Base-by-base conservation (phyloP, 2,888 invertebrate genomes). In the Nemapogon koenigi region DNA sequence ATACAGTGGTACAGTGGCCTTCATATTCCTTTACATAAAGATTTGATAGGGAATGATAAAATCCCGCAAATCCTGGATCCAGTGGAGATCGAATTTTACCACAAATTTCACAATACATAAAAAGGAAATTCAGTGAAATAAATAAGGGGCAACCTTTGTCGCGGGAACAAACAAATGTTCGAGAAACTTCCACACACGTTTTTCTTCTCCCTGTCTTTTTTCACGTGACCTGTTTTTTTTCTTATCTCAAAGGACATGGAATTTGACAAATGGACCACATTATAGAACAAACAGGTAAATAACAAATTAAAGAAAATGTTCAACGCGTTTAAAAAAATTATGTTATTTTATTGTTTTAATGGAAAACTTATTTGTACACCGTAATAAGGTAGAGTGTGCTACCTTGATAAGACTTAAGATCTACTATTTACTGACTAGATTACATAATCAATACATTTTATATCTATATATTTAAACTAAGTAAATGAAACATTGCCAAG, bases 221-320 rank as follows among this genome's bases (percentile, higher is more conserved):
- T 28, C 10, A 31, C 8, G 13, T 10, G 11, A 6, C 30, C 19
- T 19, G 19, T n/a, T 18, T 18, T 35, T 25, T 35, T 35, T 35
- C 6, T 8, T 4, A 25, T 18, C 35, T 35, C 39, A 39, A 39
- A 39, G 39, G 16, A 35, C 27, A 15, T 18, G 14, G 35, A 28
- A 29, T 35, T 39, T 39, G 39, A 35, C 35, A 39, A 39, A 39
- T 39, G 35, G 19, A 35, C 17, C 33, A 18, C 39, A 39, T 39
- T 39, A 28, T 17, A 8, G 28, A 4, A 28, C 28, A 7, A 28
- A n/a, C 28, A 11, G 28, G 11, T 6, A 4, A n/a, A n/a, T n/a
- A n/a, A n/a, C 7, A 28, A 6, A 28, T 13, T 11, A 28, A 28
- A 28, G 11, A 28, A 28, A 22, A 7, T 22, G 22, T 6, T 22